Percentiles rank a stretch among this genome's conserved stretches.
These are phyloP conservation scores for Melospiza georgiana DNA, from an alignment of 2,113 vertebrate species.

Conservation along the genomic window DNA sequence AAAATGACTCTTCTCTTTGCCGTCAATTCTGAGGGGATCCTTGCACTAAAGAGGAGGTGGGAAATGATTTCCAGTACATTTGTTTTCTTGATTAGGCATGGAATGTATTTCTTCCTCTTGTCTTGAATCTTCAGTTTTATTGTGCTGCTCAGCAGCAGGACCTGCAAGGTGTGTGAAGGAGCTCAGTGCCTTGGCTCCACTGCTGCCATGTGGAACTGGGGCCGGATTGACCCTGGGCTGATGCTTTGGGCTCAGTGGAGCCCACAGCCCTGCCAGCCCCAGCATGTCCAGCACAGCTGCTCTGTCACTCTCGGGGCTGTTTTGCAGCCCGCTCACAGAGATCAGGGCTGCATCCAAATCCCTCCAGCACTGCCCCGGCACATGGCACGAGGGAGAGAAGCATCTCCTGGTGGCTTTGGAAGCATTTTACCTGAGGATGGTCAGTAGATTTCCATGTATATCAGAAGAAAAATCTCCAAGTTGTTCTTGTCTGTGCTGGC, in stretches of 20 bases:
- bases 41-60: background rate
- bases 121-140: background rate
- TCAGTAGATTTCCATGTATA: background rate
- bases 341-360: background rate
- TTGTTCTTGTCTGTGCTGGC: background rate
- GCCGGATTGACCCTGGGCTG: background rate
- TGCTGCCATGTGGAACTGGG: background rate
- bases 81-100: background rate
- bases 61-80: background rate
- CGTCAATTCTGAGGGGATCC: background rate
- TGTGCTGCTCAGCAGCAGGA: background rate
- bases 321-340: background rate
- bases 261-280: background rate
- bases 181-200: background rate
- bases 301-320: background rate
- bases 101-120: background rate
- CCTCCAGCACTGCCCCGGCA: background rate
- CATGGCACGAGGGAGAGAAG: background rate
- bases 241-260: background rate
- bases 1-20: background rate
- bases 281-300: background rate
- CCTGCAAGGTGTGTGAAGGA: background rate
- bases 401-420: background rate
- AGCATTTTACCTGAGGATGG: background rate
- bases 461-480: background rate